These are phyloP conservation scores for Entomyzon cyanotis DNA, from an alignment of 2,113 vertebrate genomes.

Conservation along the genomic window DNA sequence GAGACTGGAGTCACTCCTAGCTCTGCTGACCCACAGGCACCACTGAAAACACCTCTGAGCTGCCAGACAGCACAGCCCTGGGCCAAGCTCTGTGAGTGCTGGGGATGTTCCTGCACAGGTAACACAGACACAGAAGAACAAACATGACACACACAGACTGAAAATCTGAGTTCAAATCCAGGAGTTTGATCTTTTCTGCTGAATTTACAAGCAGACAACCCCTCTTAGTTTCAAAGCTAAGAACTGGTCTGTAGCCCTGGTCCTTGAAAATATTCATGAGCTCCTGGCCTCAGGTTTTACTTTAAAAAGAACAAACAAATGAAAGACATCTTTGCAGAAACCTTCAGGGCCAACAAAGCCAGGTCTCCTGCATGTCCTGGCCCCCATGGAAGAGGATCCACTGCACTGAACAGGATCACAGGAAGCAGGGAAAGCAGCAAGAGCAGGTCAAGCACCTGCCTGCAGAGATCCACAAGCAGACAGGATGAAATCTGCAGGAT, in stretches of 20 bases:
- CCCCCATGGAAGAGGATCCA: neutral
- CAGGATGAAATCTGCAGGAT: neutral
- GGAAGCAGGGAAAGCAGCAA: neutral
- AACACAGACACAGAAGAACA: neutral
- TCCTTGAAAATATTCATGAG: neutral
- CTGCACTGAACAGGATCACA: neutral
- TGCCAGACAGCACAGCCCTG: neutral
- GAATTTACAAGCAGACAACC: neutral
- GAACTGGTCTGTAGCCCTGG: neutral
- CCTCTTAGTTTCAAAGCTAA: neutral
- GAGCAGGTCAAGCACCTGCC: neutral
- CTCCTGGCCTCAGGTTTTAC: neutral
- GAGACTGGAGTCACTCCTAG: neutral
- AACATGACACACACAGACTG: rapidly evolving
- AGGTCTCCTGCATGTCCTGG: neutral
- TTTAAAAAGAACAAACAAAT: neutral
- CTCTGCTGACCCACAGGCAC: neutral
- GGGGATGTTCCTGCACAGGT: neutral
- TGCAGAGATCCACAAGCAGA: neutral
- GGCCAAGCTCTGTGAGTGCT: neutral
- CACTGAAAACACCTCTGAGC: neutral
- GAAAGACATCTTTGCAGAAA: neutral
- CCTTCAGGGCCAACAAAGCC: neutral
- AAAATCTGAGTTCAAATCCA: neutral
- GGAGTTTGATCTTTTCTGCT: neutral